Evolutionary conservation across 2,888 invertebrate genomes (phyloP).

Genomic region (Aporophyla lueneburgensis): DNA sequence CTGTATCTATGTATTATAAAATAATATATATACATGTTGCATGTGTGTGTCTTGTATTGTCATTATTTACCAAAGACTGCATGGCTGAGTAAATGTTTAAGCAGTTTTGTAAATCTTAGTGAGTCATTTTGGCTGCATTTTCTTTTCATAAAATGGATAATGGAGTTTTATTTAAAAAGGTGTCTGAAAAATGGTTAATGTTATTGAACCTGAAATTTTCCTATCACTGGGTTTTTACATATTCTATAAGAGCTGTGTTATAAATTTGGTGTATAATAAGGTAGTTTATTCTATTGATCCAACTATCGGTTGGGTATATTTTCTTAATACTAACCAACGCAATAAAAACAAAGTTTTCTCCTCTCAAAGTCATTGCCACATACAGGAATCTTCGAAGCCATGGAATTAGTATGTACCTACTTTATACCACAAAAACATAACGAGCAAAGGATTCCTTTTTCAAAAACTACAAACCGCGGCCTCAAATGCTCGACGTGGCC

Average conservation of each 20-base stretch:
- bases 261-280: background rate
- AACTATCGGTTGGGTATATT: background rate
- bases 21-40: background rate
- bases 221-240: background rate
- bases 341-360: background rate
- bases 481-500: conserved; percentile 43
- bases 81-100: conserved; percentile 30
- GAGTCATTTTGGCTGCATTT: conserved; percentile 25
- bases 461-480: conserved; percentile 36
- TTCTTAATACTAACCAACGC: background rate
- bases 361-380: background rate
- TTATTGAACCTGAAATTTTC: conserved; percentile 19
- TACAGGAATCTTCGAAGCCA: background rate
- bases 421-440: background rate
- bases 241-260: background rate
- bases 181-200: conserved; percentile 3
- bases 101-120: conserved; percentile 4
- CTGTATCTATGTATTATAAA: conserved; percentile 27
- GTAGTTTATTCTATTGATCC: background rate
- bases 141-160: conserved; percentile 7
- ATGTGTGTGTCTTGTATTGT: background rate
- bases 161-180: background rate
- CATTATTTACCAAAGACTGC: conserved; percentile 29
- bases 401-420: background rate
- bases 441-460: conserved; percentile 39